Evolutionary conservation across 1,140 invertebrate genomes (phyloP).

Genomic region (Drosophila albomicans): DNA sequence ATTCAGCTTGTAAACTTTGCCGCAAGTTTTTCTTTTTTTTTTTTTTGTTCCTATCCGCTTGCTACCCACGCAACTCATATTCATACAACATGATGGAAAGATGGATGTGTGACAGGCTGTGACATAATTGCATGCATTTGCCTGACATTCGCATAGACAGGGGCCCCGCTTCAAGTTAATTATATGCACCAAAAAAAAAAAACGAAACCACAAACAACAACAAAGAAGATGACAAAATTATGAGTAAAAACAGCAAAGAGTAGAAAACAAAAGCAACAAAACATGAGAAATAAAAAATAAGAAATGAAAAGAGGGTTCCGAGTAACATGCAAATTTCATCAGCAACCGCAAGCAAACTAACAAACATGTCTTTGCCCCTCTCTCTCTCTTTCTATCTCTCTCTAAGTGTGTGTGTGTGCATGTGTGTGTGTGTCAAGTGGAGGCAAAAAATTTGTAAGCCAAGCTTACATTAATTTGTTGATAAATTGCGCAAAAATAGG

Average conservation of each 20-base stretch:
- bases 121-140: constrained; percentile 53
- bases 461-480: constrained; percentile 78
- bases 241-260: too few species aligned
- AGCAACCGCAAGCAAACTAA: constrained; percentile 40
- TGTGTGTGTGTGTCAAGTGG: constrained; percentile 41
- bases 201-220: not conserved
- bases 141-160: constrained; percentile 51
- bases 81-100: not conserved
- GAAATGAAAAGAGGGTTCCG: constrained; percentile 29
- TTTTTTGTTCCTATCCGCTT: not conserved
- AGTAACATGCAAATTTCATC: constrained; percentile 71
- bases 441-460: constrained; percentile 49
- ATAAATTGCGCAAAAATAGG: constrained; percentile 76
- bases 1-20: constrained; percentile 26
- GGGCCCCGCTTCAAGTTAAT: constrained; percentile 74
- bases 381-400: too few species aligned
- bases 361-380: not conserved
- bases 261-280: constrained; percentile 16
- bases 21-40: constrained; percentile 4
- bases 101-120: constrained; percentile 14
- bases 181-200: constrained; percentile 67
- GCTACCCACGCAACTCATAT: not conserved
- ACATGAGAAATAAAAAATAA: constrained; percentile 36
- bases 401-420: constrained; percentile 3
- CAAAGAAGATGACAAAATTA: constrained; percentile 1